A percentile compares a stretch with the other conserved stretches of the same genome.
Conservation (phyloP, 2,113 vertebrate species). For the Capricornis sumatraensis region DNA sequence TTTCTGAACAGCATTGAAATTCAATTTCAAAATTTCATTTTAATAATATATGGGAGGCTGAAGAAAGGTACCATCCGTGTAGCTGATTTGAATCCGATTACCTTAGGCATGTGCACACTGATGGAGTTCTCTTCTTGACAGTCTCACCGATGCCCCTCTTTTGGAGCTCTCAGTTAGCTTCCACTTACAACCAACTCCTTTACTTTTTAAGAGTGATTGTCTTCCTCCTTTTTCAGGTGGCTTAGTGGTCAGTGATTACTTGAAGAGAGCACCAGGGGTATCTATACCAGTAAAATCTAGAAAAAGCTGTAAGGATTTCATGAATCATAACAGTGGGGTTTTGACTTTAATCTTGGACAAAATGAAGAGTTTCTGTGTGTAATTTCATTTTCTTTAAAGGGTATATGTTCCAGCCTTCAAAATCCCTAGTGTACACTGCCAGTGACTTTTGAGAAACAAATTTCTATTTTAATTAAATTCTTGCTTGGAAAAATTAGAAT, state of each 20-base stretch:
- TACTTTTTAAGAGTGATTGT: neutral
- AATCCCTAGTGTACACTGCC: neutral
- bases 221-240: neutral
- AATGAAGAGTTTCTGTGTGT: neutral
- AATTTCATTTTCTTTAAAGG: neutral
- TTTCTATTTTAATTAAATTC: neutral
- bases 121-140: neutral
- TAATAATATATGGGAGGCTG: neutral
- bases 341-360: slow-evolving; percentile 57
- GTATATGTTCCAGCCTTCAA: neutral
- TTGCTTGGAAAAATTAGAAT: neutral
- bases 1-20: neutral
- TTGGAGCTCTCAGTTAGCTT: neutral
- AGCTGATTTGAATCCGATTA: neutral
- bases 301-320: slow-evolving; percentile 60
- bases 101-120: neutral
- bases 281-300: slow-evolving; percentile 41
- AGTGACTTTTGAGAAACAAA: neutral
- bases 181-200: neutral
- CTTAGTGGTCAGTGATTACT: neutral
- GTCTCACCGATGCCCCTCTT: neutral
- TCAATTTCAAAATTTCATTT: neutral
- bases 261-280: slow-evolving; percentile 10
- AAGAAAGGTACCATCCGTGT: neutral
- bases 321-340: neutral